Conservation (phyloP, 2,113 vertebrate species). For the Microcebus murinus region DNA sequence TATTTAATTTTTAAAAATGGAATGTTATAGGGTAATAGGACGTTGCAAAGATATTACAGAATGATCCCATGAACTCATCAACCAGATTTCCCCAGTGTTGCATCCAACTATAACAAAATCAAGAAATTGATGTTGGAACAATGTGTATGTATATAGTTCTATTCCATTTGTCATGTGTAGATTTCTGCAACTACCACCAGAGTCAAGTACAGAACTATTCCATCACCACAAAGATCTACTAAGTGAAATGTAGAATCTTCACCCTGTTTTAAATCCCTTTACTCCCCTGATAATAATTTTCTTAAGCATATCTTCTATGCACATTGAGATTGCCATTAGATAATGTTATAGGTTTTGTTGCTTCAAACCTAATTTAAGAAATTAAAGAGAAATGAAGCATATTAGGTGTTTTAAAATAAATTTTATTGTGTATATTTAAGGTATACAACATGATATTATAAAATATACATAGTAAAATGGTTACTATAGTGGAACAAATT, state of each 20-base stretch:
- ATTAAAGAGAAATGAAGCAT: neutral
- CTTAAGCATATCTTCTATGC: neutral
- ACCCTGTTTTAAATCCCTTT: neutral
- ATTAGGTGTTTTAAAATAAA: neutral
- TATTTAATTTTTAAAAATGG: neutral
- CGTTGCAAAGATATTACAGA: neutral
- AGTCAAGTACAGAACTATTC: neutral
- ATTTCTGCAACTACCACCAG: neutral
- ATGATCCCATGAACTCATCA: neutral
- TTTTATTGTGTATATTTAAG: neutral
- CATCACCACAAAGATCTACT: neutral
- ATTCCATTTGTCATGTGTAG: neutral
- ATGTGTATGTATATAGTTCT: neutral
- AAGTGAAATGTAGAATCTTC: neutral
- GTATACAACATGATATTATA: neutral
- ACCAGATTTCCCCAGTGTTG: neutral
- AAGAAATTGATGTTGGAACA: neutral
- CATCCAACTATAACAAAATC: neutral
- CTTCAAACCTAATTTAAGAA: neutral
- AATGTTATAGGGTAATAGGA: neutral
- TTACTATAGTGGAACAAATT: neutral
- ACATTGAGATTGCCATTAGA: too few species aligned
- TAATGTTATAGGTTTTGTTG: neutral
- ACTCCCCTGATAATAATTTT: neutral
- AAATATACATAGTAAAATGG: neutral